Evolutionary conservation across 23 tunicate genomes (phyloP).

Genomic region (Trididemnum miniatum): DNA sequence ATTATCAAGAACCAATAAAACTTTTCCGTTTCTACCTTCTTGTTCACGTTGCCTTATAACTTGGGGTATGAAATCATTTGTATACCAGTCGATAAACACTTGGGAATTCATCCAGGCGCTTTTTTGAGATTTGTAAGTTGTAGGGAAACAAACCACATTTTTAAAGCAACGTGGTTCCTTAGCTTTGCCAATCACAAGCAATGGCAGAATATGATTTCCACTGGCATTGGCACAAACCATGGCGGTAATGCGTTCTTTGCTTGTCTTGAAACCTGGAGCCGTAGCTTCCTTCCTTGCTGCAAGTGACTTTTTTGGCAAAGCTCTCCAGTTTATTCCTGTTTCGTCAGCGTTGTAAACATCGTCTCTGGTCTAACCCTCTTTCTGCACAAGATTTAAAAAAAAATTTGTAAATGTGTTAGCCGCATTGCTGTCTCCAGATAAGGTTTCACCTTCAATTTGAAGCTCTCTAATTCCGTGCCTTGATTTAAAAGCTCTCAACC

Average conservation of each 20-base stretch:
- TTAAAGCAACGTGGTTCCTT: slow-evolving; percentile 27
- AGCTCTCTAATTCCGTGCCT: slow-evolving; percentile 30
- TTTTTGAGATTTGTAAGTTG: slow-evolving; percentile 28
- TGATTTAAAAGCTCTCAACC: slow-evolving; percentile 32
- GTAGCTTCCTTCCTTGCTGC: slow-evolving; percentile 34
- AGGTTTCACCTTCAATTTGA: slow-evolving; percentile 30
- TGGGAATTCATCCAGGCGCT: slow-evolving; percentile 39
- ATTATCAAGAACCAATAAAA: slow-evolving; percentile 30
- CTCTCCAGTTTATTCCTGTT: slow-evolving; percentile 31
- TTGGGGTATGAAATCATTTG: slow-evolving; percentile 28
- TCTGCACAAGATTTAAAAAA: slow-evolving; percentile 24
- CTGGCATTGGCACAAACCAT: slow-evolving; percentile 39
- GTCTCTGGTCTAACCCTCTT: slow-evolving; percentile 32
- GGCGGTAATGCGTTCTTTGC: slow-evolving; percentile 34
- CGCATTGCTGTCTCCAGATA: slow-evolving; percentile 34
- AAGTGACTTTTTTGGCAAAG: slow-evolving; percentile 29
- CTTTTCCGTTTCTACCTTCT: slow-evolving; percentile 35
- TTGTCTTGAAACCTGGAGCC: slow-evolving; percentile 35
- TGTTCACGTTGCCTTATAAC: slow-evolving; percentile 34
- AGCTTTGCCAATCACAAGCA: slow-evolving; percentile 34
- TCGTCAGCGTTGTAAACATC: slow-evolving; percentile 30
- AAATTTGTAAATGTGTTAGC: slow-evolving; percentile 16
- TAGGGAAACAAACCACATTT: slow-evolving; percentile 31
- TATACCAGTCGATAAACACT: slow-evolving; percentile 34
- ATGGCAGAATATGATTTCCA: slow-evolving; percentile 33